Base-by-base conservation (phyloP, 2,888 invertebrate species). In the Theretra japonica region DNA sequence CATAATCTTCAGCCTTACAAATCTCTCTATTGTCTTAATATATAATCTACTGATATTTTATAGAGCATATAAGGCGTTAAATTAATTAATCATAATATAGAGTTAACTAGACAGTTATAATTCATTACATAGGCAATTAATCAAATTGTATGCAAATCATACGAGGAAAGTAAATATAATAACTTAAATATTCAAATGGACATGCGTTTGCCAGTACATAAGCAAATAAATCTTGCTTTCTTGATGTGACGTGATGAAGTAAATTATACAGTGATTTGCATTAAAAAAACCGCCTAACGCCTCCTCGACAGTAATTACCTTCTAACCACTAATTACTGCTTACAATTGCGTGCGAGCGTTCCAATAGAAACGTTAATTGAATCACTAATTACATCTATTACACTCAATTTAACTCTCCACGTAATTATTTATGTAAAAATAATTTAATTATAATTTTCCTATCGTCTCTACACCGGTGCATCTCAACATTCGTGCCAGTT, bases 361-460 rank as follows among this genome's bases (percentile, higher is more conserved):
- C 76, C 71, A 77, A 80, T 79, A 77, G 71, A 73, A 77, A 77
- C 78, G 73, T 74, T 77, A 81, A 84, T 80, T 80, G 73, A 81
- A 80, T 82, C 73, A 80, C 75, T 80, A 80, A 79, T 82, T 78
- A 77, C 75, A 76, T 73, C 75, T 69, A 79, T 75, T 78, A 78
- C 72, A 76, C 72, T 75, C 60, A 76, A 75, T 79, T 78, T 76
- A 76, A 80, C 79, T 81, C 76, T 74, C 77, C 72, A 72, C 73
- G 11, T 69, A 69, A 69, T 69, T 72, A 69, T 71, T 56, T n/a
- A 56, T 56, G 30, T 65, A 71, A 71, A 56, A 53, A 65, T 65
- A 25, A 56, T 33, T 56, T 62, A 21, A 48, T 62, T 33, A 23
- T 33, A 65, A 41, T 65, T 41, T 23, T 68, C 6, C 41, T 50